Conservation (phyloP, 2,797 vertebrate species). For the Tamandua tetradactyla region DNA sequence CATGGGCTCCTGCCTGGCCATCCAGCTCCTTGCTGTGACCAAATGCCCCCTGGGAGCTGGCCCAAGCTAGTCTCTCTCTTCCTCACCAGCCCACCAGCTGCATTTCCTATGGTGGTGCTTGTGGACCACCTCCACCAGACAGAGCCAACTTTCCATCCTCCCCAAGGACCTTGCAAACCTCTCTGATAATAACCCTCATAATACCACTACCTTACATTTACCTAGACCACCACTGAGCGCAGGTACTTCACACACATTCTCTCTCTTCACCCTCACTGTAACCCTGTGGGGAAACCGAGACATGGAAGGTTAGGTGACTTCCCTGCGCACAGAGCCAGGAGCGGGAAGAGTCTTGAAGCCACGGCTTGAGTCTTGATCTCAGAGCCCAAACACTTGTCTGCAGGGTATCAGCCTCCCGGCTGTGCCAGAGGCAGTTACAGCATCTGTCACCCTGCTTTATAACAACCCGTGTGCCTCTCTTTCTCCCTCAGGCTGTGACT, state of each 20-base stretch:
- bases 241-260: rapidly evolving
- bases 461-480: neutral
- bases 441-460: neutral
- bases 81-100: rapidly evolving
- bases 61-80: neutral
- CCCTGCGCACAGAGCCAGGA: neutral
- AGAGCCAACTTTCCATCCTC: neutral
- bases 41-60: neutral
- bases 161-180: neutral
- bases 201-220: neutral
- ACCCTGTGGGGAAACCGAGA: neutral
- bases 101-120: neutral
- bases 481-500: neutral
- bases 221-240: neutral
- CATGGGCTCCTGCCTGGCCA: neutral
- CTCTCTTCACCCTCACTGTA: neutral
- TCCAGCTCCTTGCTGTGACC: neutral
- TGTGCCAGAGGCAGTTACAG: no score
- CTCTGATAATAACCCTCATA: neutral
- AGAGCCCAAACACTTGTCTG: neutral
- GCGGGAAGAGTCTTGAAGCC: neutral
- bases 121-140: neutral
- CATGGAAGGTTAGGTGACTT: neutral
- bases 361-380: neutral
- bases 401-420: neutral